Evolutionary conservation across 2,797 vertebrate genomes (phyloP).

Genomic region (Tarsius wallacei): DNA sequence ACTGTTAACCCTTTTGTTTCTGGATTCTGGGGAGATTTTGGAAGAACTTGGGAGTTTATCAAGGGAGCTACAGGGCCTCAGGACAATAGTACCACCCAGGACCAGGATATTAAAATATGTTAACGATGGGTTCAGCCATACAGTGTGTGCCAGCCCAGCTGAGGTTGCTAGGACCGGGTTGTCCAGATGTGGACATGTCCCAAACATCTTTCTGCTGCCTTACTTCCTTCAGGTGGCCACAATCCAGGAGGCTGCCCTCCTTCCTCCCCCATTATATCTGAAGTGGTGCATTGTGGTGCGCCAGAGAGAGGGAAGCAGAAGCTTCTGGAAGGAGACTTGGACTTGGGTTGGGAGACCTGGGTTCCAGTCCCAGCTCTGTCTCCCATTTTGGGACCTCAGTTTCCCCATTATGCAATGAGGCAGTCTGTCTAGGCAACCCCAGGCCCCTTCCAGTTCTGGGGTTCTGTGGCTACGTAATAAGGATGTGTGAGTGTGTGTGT

Average conservation of each 20-base stretch:
- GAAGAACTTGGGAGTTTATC: not conserved
- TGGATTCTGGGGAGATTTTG: not conserved
- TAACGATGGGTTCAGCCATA: not conserved
- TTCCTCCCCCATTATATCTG: constrained; percentile 61
- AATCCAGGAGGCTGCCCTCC: constrained; percentile 65
- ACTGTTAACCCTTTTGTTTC: not conserved
- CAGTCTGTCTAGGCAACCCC: not conserved
- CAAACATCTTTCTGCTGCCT: not conserved
- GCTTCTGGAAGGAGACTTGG: constrained; percentile 72
- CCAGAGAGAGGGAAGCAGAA: not conserved
- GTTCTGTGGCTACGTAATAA: not conserved
- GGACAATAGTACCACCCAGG: not conserved
- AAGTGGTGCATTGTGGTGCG: constrained; percentile 84
- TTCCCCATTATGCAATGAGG: not conserved
- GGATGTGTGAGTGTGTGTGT: no score
- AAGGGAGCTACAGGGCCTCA: not conserved
- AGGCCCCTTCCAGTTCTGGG: not conserved
- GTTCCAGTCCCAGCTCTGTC: not conserved
- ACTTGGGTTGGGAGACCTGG: not conserved
- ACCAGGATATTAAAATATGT: no score
- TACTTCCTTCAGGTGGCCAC: constrained; percentile 52
- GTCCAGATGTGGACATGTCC: not conserved
- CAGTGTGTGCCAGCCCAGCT: not conserved
- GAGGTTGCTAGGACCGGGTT: not conserved
- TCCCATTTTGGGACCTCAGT: not conserved